Percentiles rank a stretch among this genome's conserved stretches.
phyloP scores from a whole-genome alignment of 2,888 invertebrate species.

The Pterobdella sp. region DNA sequence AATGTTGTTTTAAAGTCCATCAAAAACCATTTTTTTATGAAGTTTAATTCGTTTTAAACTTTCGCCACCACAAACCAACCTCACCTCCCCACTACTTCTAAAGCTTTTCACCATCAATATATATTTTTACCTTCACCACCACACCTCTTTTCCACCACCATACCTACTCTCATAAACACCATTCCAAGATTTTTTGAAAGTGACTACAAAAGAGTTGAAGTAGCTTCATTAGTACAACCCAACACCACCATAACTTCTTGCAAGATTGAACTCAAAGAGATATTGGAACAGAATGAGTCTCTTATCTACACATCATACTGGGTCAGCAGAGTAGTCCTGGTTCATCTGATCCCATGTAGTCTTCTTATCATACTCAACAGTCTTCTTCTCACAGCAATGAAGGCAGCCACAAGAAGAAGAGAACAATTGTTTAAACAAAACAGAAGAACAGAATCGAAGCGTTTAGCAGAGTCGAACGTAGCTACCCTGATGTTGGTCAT shows the following conservation, averaged over 20 bases:
- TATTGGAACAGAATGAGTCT: slow-evolving; percentile 37
- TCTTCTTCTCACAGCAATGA: slow-evolving; percentile 74
- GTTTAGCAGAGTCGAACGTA: slow-evolving; percentile 48
- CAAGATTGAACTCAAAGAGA: slow-evolving; percentile 12
- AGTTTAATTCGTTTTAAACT: no score
- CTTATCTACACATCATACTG: slow-evolving; percentile 66
- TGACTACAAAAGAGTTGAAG: slow-evolving; percentile 58
- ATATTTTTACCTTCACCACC: background rate
- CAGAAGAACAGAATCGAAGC: slow-evolving; percentile 46
- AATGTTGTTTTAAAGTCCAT: no score
- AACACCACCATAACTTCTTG: slow-evolving; percentile 41
- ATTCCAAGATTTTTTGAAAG: slow-evolving; percentile 66
- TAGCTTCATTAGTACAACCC: slow-evolving; percentile 53
- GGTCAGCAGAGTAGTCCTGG: slow-evolving; percentile 80
- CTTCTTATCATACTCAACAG: slow-evolving; percentile 79
- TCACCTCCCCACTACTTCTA: background rate
- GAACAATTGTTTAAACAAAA: slow-evolving; percentile 69
- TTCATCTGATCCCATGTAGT: slow-evolving; percentile 82
- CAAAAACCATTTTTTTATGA: no score
- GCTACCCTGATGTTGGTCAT: slow-evolving; percentile 41
- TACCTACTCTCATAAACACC: background rate
- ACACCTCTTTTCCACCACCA: background rate
- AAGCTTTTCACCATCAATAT: background rate
- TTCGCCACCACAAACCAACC: background rate
- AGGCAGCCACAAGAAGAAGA: slow-evolving; percentile 70